These are phyloP conservation scores for Cyclophora punctaria DNA, from an alignment of 2,888 invertebrate genomes.

Conservation along the genomic window DNA sequence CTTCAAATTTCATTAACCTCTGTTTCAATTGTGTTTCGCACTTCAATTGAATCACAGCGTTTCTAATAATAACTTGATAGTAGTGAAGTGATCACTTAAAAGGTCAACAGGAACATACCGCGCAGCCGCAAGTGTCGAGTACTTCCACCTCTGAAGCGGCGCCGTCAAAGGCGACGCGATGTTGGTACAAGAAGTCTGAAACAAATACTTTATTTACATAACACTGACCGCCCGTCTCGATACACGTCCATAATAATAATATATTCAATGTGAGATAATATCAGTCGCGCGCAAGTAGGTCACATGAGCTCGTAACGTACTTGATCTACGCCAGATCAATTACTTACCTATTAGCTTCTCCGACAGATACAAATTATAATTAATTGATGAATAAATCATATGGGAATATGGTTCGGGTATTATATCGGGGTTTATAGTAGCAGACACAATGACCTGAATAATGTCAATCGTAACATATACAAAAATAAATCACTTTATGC, in stretches of 20 bases:
- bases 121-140: slow-evolving; percentile 85
- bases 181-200: slow-evolving; percentile 85
- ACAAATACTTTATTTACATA: slow-evolving; percentile 23
- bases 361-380: slow-evolving; percentile 20
- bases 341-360: slow-evolving; percentile 21
- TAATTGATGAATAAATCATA: slow-evolving; percentile 17
- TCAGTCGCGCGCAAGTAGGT: slow-evolving; percentile 43
- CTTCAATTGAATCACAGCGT: slow-evolving; percentile 1
- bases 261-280: slow-evolving; percentile 39
- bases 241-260: slow-evolving; percentile 18
- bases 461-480: no score
- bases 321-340: slow-evolving; percentile 31
- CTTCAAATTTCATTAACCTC: neutral
- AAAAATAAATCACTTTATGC: no score
- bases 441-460: no score
- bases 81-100: slow-evolving; percentile 1
- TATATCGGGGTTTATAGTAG: no score
- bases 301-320: slow-evolving; percentile 31
- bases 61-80: neutral
- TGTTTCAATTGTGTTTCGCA: neutral
- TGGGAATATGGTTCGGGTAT: neutral
- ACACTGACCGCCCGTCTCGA: slow-evolving; percentile 20
- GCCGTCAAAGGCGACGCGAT: slow-evolving; percentile 84
- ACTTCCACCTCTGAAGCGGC: slow-evolving; percentile 85
- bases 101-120: slow-evolving; percentile 71